Conservation (phyloP, 2,888 invertebrate genomes). For the Epirrita christyi region DNA sequence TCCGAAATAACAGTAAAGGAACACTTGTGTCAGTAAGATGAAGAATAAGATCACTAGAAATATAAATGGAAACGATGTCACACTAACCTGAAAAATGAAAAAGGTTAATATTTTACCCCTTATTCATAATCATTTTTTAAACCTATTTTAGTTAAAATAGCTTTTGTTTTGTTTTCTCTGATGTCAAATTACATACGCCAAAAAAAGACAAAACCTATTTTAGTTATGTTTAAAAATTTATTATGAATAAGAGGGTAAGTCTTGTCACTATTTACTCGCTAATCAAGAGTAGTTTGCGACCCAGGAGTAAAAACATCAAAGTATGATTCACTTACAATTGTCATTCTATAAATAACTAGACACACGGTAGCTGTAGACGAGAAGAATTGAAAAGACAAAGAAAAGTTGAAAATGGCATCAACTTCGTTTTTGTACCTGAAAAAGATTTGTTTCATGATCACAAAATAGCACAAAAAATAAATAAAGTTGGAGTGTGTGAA, state of each 20-base stretch:
- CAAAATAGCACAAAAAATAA: too few species aligned
- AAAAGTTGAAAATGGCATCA: constrained; percentile 44
- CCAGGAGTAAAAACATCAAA: neutral
- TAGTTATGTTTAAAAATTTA: too few species aligned
- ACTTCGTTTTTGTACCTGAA: constrained; percentile 55
- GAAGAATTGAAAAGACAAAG: constrained; percentile 48
- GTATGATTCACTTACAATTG: constrained; percentile 41
- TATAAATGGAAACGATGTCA: constrained; percentile 41
- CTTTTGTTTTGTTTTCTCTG: too few species aligned
- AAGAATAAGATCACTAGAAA: constrained; percentile 36
- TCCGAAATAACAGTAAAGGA: constrained; percentile 56
- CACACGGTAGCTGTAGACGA: constrained; percentile 43
- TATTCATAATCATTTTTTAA: too few species aligned
- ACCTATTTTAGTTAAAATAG: too few species aligned
- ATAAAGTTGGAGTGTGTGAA: too few species aligned
- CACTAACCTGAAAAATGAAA: constrained; percentile 43
- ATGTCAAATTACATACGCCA: too few species aligned
- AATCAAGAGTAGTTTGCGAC: neutral
- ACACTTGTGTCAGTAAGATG: constrained; percentile 44
- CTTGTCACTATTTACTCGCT: neutral
- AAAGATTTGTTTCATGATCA: constrained; percentile 13
- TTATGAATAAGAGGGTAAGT: too few species aligned
- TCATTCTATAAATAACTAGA: constrained; percentile 47
- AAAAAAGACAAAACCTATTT: too few species aligned
- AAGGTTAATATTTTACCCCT: neutral